Evolutionary conservation across 2,113 vertebrate genomes (phyloP), one percentile per base, ranked within the genome.

Genomic region (Misgurnus mizolepis): DNA sequence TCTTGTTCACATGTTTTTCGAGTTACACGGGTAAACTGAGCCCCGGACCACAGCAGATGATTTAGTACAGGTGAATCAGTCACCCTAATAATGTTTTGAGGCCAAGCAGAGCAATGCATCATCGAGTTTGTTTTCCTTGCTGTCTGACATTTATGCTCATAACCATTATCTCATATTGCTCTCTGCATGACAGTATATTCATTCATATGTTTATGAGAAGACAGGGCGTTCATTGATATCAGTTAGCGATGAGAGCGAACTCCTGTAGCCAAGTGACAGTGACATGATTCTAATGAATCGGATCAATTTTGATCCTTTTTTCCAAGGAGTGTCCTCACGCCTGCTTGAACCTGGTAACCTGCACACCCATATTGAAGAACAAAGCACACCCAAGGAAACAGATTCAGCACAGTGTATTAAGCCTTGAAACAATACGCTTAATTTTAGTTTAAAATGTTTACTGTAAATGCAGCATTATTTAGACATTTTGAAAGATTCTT

Each of bases 141-240:
- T 58, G 41, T 82, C 76, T 83, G 86, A 68, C 87, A 89, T 88
- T 89, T 87, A 88, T 78, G 80, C 82, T 77, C 67, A 83, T 84
- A 86, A 74, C 79, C 83, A 87, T 88, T 87, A 86, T 71, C 27
- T 68, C 80, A 81, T 81, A 83, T 80, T 47, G 62, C 58, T 76
- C 77, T 88, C 75, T 71, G 83, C 80, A n/a, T 80, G 73, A 80
- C 83, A 87, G 76, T 22, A 79, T 67, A 80, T 85, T 85, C 49
- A 67, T 85, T 85, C 64, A 84, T 72, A 78, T 27, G 43, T 49
- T 74, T 80, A 78, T 67, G 62, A 55, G 75, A 82, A 68, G 77
- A 67, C 69, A 73, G 65, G 58, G 65, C 53, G 22, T 79, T 79
- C 68, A 84, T 82, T 79, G 80, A 82, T 76, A 74, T 74, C 70